Percentiles rank a stretch among this genome's conserved stretches.
These are phyloP conservation scores for Trypoxylus dichotomus DNA, from an alignment of 1,140 invertebrate species.

Conservation along the genomic window DNA sequence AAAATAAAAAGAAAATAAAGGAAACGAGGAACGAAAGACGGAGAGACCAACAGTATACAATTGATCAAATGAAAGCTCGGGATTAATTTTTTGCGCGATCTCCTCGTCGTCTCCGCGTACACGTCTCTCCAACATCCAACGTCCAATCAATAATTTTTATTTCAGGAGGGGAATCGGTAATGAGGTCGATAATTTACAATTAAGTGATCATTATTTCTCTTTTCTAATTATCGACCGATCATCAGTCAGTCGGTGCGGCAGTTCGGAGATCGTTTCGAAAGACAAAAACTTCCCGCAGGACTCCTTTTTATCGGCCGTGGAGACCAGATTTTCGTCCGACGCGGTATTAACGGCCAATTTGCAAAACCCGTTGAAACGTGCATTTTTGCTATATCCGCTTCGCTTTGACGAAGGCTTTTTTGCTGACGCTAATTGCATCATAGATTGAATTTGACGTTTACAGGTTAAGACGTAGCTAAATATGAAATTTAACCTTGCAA, in stretches of 20 bases:
- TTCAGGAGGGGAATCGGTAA: conserved; percentile 1
- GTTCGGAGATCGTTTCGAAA: background rate
- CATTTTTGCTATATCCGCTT: background rate
- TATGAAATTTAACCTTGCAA: no score
- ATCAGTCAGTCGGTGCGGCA: background rate
- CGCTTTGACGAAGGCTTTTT: no score
- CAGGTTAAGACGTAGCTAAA: no score
- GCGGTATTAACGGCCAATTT: conserved; percentile 22
- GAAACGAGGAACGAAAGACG: no score
- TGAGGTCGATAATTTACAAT: conserved; percentile 29
- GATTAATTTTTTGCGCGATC: conserved; percentile 3
- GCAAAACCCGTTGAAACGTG: conserved; percentile 15
- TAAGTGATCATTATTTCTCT: conserved; percentile 29
- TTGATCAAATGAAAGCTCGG: background rate
- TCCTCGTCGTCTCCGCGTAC: background rate
- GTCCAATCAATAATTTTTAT: conserved; percentile 28
- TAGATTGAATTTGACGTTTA: no score
- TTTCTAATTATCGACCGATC: conserved; percentile 26
- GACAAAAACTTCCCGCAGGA: background rate
- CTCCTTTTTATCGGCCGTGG: background rate
- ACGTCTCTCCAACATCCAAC: background rate
- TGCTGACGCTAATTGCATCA: no score
- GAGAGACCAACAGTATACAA: no score
- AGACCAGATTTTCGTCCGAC: conserved; percentile 1
- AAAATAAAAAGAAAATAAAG: no score